Evolutionary conservation across 2,113 vertebrate species (phyloP).

Genomic region (Proteles cristata): DNA sequence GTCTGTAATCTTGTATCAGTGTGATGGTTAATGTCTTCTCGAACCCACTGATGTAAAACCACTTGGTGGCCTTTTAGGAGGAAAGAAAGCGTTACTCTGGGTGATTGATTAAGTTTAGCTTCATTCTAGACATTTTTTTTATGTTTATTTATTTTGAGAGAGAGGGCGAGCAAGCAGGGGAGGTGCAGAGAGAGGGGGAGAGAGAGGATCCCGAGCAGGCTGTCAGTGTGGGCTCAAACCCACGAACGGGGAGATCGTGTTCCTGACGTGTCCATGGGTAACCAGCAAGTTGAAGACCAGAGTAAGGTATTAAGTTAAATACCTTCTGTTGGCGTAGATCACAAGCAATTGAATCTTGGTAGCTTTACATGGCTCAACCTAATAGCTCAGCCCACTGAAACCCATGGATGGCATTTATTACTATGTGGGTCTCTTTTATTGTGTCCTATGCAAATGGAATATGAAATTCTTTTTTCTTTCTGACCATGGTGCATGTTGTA

Average conservation of each 20-base stretch:
- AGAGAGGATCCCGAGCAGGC: neutral
- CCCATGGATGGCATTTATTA: neutral
- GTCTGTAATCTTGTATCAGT: constrained; percentile 46
- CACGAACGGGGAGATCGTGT: neutral
- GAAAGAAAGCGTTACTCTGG: constrained; percentile 45
- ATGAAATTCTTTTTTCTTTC: neutral
- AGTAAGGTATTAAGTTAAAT: neutral
- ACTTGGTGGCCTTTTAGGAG: constrained; percentile 59
- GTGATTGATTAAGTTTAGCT: neutral
- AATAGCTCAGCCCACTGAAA: neutral
- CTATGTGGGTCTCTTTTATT: neutral
- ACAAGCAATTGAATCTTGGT: constrained; percentile 8
- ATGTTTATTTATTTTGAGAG: neutral
- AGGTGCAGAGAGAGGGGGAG: neutral
- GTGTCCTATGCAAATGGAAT: neutral
- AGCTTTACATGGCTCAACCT: neutral
- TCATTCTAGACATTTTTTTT: neutral
- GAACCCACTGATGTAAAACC: constrained; percentile 45
- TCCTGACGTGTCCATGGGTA: neutral
- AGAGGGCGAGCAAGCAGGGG: neutral
- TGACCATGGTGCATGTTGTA: constrained; percentile 2
- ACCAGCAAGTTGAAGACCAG: constrained; percentile 45
- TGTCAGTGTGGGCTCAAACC: neutral
- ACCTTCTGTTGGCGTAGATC: neutral
- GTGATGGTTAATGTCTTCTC: constrained; percentile 47